Evolutionary conservation across 2,113 vertebrate genomes (phyloP).

Genomic region (Ailuropoda melanoleuca): DNA sequence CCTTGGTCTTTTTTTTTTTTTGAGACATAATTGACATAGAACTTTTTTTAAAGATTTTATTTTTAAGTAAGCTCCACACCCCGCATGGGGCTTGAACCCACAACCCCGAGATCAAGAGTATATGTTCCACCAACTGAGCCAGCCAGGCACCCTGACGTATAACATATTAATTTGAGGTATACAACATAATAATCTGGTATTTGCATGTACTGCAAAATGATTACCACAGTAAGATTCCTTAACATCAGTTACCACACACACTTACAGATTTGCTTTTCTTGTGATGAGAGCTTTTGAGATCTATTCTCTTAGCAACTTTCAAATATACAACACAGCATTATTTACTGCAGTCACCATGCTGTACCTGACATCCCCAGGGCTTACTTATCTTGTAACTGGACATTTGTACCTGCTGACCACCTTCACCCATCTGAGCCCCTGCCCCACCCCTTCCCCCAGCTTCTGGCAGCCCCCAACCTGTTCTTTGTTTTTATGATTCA

Average conservation of each 20-base stretch:
- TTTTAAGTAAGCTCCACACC: not conserved
- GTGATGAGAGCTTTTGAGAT: not conserved
- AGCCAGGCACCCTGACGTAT: not conserved
- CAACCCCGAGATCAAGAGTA: not conserved
- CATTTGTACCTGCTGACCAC: not conserved
- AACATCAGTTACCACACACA: not conserved
- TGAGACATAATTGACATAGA: not conserved
- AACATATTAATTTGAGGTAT: not conserved
- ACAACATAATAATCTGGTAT: not conserved
- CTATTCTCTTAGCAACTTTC: not conserved
- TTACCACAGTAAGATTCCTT: not conserved
- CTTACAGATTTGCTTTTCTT: not conserved
- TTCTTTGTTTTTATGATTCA: not conserved
- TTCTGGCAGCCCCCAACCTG: not conserved
- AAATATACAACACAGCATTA: no score
- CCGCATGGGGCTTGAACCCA: not conserved
- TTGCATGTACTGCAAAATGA: not conserved
- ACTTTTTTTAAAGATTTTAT: not conserved
- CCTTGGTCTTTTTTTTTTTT: not conserved
- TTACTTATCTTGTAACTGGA: not conserved
- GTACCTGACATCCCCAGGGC: not conserved
- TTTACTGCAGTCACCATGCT: not conserved
- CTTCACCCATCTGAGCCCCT: not conserved
- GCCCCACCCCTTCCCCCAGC: not conserved
- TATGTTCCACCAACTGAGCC: not conserved